Conservation (phyloP, 1,140 invertebrate genomes). For the Meteorus sp. region DNA sequence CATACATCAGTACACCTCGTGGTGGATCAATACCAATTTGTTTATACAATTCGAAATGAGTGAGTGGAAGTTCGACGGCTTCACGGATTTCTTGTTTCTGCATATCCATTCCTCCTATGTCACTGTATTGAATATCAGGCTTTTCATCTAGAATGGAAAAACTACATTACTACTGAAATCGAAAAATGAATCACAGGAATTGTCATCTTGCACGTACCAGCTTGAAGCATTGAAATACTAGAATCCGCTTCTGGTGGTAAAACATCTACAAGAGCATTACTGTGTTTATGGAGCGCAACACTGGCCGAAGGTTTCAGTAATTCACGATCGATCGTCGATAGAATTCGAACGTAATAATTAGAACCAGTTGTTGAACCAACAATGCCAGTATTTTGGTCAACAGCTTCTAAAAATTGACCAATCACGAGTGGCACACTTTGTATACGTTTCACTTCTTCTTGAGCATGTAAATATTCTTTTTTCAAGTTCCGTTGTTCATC, state of each 20-base stretch:
- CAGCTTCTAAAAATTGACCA: conserved; percentile 96
- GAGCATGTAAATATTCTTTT: conserved; percentile 96
- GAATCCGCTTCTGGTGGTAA: conserved; percentile 97
- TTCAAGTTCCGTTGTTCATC: conserved; percentile 97
- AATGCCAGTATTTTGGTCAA: conserved; percentile 97
- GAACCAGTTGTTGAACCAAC: conserved; percentile 80
- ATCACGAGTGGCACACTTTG: conserved; percentile 97
- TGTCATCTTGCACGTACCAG: conserved; percentile 62
- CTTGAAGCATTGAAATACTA: conserved; percentile 93
- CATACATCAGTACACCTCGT: conserved; percentile 97
- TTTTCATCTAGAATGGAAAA: conserved; percentile 81
- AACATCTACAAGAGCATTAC: conserved; percentile 96
- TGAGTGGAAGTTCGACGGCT: conserved; percentile 96
- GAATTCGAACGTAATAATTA: conserved; percentile 97
- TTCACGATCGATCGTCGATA: conserved; percentile 95
- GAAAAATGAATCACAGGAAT: conserved; percentile 12
- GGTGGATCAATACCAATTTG: conserved; percentile 98
- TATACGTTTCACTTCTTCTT: conserved; percentile 97
- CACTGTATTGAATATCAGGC: conserved; percentile 94
- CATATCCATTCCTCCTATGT: conserved; percentile 99
- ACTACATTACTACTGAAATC: conserved; percentile 12
- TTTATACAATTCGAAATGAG: conserved; percentile 98
- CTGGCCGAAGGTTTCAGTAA: conserved; percentile 93
- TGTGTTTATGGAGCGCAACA: conserved; percentile 96
- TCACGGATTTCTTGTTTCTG: conserved; percentile 99